Evolutionary conservation across 2,888 invertebrate genomes (phyloP), one percentile per base, ranked within the genome.

Genomic region (Halictus quadricinctus): DNA sequence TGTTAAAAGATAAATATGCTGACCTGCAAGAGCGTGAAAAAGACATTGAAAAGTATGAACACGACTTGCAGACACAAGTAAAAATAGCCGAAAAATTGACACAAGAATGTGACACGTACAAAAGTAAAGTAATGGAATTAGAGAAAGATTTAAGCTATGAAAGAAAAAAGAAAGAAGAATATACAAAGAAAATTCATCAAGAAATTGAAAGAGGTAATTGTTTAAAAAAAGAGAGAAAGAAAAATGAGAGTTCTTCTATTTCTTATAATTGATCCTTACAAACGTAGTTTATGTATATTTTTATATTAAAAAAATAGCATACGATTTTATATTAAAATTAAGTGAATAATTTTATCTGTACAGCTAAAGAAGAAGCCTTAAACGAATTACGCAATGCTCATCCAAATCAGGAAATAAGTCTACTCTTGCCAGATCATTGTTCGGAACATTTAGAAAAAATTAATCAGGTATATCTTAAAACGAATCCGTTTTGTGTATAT

Each of bases 1-100:
- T 84, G 95, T 95, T 89, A 95, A 96, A 89, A 70, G 90, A 91
- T 48, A 92, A 91, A 72, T 93, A 94, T 72, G 86, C 88, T 64
- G 87, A 76, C 75, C 83, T 93, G 13, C 93, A 93, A 60, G 70
- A 77, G 15, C 92, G 90, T 60, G 92, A 91, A 74, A 85, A 91
- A 7, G 88, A 89, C 50, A 89, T 93, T 41, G 93, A 93, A 6
- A 92, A 90, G 75, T 87, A 92, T n/a, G 87, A 91, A 50, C 82
- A 86, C 13, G 93, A 94, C 70, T 84, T 94, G n/a, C 90, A 91
- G 70, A 87, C 88, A 15, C 93, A 94, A 80, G 77, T 84, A 7
- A 93, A 93, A 81, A 86, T 93, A 58, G 82, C 88, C 43, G 89
- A 92, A 48, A 93, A 91, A 73, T 83, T 94, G 54, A 90, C 89